Conservation (phyloP, 1,140 invertebrate genomes). For the Papilio polyxenes region DNA sequence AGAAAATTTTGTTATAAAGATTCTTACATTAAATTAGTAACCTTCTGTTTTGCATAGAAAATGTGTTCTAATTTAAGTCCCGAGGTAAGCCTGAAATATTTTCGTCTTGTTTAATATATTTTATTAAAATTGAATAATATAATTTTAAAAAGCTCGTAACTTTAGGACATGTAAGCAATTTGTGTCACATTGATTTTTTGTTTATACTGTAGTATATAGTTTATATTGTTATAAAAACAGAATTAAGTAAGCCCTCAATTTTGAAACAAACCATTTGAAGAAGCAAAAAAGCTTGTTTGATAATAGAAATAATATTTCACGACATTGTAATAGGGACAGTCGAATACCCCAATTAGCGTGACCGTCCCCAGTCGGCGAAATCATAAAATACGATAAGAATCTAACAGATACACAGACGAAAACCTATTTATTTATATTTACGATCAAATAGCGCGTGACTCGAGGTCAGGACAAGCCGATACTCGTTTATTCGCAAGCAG, state of each 20-base stretch:
- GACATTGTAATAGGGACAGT: constrained; percentile 42
- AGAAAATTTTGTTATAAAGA: constrained; percentile 30
- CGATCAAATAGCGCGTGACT: constrained; percentile 62
- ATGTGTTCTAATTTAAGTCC: background rate
- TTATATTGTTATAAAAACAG: background rate
- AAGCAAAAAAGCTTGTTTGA: background rate
- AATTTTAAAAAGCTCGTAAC: background rate
- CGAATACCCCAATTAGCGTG: constrained; percentile 60
- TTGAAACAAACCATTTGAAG: background rate
- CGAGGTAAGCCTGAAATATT: too few relatives aligned
- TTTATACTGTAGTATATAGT: background rate
- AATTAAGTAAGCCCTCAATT: background rate
- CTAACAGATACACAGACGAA: constrained; percentile 65
- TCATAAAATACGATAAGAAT: constrained; percentile 77
- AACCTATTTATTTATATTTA: constrained; percentile 75
- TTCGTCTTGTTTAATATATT: background rate
- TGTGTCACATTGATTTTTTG: background rate
- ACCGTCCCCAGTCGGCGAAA: constrained; percentile 64
- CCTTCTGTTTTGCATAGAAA: background rate
- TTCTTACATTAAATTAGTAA: constrained; percentile 8
- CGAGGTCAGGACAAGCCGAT: constrained; percentile 56
- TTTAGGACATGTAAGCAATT: background rate
- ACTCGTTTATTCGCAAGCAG: constrained; percentile 45
- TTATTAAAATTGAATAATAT: too few relatives aligned
- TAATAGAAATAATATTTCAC: background rate